Conservation (phyloP, 2,888 invertebrate species). For the Eilema caniola region DNA sequence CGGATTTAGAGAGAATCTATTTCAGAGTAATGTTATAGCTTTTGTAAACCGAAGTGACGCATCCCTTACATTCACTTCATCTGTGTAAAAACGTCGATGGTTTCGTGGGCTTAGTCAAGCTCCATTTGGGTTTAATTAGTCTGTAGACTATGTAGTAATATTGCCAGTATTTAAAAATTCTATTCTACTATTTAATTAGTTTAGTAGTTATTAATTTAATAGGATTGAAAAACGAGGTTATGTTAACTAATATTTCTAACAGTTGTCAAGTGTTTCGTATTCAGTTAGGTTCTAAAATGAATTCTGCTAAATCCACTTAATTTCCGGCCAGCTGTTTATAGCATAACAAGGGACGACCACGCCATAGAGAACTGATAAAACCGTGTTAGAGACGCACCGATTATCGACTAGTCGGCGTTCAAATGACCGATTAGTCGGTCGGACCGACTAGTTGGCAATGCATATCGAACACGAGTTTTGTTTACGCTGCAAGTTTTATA, state of each 20-base stretch:
- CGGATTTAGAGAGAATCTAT: slow-evolving; percentile 45
- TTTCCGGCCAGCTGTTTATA: slow-evolving; percentile 17
- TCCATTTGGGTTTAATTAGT: neutral
- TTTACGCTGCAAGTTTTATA: neutral
- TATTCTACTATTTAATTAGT: neutral
- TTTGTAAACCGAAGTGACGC: no score
- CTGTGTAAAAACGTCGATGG: no score
- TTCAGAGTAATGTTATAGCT: slow-evolving; percentile 38
- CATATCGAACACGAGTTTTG: neutral
- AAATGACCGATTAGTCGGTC: no score
- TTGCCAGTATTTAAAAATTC: neutral
- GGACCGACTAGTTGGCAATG: neutral
- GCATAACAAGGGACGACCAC: slow-evolving; percentile 12
- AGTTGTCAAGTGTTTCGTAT: neutral
- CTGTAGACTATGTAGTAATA: neutral
- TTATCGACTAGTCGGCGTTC: neutral
- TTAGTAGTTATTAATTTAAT: neutral
- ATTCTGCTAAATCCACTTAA: slow-evolving; percentile 46
- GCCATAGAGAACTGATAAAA: neutral
- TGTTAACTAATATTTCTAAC: neutral
- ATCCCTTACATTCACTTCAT: no score
- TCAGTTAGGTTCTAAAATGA: slow-evolving; percentile 42
- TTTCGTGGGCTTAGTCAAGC: no score
- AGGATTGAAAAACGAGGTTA: neutral
- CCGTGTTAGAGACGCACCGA: neutral